Evolutionary conservation across 2,797 vertebrate species (phyloP).

Genomic region (Leucoraja ocellata): DNA sequence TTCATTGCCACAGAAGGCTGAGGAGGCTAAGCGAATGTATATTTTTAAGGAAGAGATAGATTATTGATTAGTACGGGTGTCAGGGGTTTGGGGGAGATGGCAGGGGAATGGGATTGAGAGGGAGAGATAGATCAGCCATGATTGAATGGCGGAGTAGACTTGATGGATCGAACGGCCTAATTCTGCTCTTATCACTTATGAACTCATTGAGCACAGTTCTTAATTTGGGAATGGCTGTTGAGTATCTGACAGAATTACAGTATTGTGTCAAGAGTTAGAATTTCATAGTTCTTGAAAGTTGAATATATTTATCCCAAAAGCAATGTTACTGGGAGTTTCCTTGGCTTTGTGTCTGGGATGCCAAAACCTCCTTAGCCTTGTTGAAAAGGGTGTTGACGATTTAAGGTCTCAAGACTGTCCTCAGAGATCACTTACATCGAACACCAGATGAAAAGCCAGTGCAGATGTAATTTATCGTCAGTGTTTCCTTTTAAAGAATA

Average conservation of each 20-base stretch:
- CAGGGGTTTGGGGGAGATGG: no score
- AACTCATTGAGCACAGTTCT: no score
- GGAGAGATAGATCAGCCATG: no score
- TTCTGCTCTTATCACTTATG: no score
- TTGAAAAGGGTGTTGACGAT: constrained; percentile 76
- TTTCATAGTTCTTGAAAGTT: neutral
- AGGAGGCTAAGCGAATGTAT: no score
- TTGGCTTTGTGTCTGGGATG: constrained; percentile 56
- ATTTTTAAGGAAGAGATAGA: no score
- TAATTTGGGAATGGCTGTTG: neutral
- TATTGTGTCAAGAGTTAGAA: neutral
- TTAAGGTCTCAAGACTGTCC: constrained; percentile 68
- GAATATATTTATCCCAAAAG: neutral
- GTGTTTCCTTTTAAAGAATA: constrained; percentile 97
- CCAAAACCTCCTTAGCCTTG: constrained; percentile 63
- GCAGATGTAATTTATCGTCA: constrained; percentile 96
- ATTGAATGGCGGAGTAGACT: no score
- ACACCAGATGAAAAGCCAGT: constrained; percentile 91
- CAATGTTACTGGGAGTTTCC: neutral
- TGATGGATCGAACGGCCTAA: no score
- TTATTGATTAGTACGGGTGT: no score
- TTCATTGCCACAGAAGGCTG: no score
- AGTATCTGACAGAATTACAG: neutral
- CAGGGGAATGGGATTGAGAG: no score
- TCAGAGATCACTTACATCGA: constrained; percentile 77